Conservation (phyloP, 2,888 invertebrate genomes). For the Ennomos erosarius region DNA sequence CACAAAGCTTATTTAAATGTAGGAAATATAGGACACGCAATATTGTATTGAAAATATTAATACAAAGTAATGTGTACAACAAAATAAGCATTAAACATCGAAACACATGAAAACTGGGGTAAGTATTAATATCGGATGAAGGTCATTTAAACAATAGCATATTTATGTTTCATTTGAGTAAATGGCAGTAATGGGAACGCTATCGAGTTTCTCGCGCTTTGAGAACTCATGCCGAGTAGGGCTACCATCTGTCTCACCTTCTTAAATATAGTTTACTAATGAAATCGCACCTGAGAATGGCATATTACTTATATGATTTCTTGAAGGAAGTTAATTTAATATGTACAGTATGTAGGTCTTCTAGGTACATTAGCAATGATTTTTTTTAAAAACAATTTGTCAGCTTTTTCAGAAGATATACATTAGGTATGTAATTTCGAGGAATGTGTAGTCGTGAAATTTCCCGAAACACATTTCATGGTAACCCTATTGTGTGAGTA, state of each 20-base stretch:
- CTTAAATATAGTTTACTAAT: too few species aligned
- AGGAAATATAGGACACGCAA: conserved; percentile 18
- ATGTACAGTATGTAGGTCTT: too few species aligned
- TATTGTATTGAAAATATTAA: conserved; percentile 36
- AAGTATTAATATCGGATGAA: conserved; percentile 40
- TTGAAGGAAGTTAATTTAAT: too few species aligned
- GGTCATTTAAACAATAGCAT: conserved; percentile 40
- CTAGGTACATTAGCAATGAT: too few species aligned
- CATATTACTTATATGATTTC: too few species aligned
- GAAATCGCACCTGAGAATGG: too few species aligned
- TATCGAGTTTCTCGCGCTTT: conserved; percentile 23
- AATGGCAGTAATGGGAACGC: conserved; percentile 26
- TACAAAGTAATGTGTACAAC: conserved; percentile 39
- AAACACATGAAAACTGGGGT: conserved; percentile 42
- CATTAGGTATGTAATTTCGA: too few species aligned
- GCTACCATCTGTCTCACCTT: background rate
- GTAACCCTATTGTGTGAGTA: conserved; percentile 55
- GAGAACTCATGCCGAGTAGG: conserved; percentile 14
- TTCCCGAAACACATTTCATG: conserved; percentile 11
- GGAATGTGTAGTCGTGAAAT: background rate
- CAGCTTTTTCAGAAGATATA: background rate
- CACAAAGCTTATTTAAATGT: conserved; percentile 23
- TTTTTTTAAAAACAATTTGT: too few species aligned
- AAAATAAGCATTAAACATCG: conserved; percentile 30
- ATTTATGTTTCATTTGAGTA: conserved; percentile 39